Conservation (phyloP, 2,888 invertebrate genomes). For the Leptopilina syphax region DNA sequence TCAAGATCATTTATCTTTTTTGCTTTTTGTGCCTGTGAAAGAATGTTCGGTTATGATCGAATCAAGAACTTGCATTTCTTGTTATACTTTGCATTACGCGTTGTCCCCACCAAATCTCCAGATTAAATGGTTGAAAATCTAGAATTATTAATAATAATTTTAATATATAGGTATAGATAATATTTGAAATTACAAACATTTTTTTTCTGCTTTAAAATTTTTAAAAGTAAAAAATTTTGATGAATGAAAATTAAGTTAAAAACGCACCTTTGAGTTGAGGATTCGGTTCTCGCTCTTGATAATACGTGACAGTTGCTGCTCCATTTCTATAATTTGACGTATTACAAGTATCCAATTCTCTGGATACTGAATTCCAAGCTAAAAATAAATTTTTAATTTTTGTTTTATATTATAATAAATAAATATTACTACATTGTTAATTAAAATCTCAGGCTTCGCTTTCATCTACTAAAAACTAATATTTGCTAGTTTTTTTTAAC, state of each 20-base stretch:
- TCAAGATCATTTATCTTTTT: conserved; percentile 61
- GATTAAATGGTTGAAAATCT: conserved; percentile 88
- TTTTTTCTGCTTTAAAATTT: background rate
- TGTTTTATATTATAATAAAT: background rate
- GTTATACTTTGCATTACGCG: conserved; percentile 83
- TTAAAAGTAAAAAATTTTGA: background rate
- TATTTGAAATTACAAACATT: background rate
- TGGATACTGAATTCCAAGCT: conserved; percentile 78
- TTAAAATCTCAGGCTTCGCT: no score
- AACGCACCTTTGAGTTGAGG: conserved; percentile 72
- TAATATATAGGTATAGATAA: background rate
- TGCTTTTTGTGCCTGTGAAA: conserved; percentile 73
- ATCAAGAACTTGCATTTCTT: conserved; percentile 72
- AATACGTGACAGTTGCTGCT: conserved; percentile 81
- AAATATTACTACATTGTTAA: no score
- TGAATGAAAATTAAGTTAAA: background rate
- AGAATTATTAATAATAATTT: conserved; percentile 58
- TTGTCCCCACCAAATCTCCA: conserved; percentile 87
- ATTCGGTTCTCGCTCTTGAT: conserved; percentile 80
- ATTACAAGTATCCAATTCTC: conserved; percentile 78
- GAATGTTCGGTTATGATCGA: conserved; percentile 70
- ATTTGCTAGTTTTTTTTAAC: no score
- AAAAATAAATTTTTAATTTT: conserved; percentile 10
- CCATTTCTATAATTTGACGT: conserved; percentile 75
- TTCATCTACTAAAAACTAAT: no score